Conservation (phyloP, 2,888 invertebrate species). For the Allacma fusca region DNA sequence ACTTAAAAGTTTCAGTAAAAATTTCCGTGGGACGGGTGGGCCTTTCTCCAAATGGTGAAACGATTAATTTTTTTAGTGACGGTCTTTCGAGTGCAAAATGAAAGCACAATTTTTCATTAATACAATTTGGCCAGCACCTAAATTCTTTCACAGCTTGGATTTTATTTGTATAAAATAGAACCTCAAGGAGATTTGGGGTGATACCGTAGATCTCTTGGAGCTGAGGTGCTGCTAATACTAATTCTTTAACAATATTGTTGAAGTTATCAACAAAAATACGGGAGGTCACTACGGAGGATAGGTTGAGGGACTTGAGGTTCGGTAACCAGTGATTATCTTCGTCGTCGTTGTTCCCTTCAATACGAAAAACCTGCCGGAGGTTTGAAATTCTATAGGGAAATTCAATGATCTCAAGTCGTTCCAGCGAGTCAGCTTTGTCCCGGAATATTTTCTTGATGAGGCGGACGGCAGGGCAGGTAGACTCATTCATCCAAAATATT, state of each 20-base stretch:
- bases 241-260: constrained; percentile 9
- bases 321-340: background rate
- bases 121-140: constrained; percentile 3
- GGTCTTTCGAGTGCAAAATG: constrained; percentile 7
- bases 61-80: background rate
- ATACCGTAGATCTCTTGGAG: constrained; percentile 14
- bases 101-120: constrained; percentile 11
- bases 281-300: background rate
- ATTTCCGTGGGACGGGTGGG: background rate
- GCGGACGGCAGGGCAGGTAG: background rate
- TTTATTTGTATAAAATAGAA: constrained; percentile 18
- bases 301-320: background rate
- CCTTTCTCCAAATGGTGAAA: background rate
- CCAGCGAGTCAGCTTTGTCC: background rate
- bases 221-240: background rate
- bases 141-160: constrained; percentile 5
- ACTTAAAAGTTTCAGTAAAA: constrained; percentile 4
- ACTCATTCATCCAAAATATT: background rate
- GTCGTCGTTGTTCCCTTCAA: background rate
- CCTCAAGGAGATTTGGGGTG: constrained; percentile 3
- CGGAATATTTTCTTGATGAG: constrained; percentile 1
- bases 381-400: constrained; percentile 11
- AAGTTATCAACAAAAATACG: background rate
- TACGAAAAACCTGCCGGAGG: constrained; percentile 1
- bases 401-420: background rate